These are phyloP conservation scores for Poecilia wingei DNA, from an alignment of 2,797 vertebrate species.

Conservation along the genomic window DNA sequence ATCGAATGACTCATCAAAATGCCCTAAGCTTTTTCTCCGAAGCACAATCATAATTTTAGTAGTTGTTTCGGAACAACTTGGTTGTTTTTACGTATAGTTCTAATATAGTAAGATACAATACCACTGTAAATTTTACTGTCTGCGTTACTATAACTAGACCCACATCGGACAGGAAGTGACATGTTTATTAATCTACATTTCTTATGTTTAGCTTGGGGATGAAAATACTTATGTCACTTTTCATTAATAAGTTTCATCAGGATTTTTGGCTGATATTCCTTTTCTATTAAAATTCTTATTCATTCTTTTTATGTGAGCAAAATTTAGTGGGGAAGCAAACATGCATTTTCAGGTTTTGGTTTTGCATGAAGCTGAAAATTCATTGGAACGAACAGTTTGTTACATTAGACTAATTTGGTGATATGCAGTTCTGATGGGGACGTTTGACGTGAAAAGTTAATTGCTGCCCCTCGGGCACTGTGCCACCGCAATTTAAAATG, in stretches of 20 bases:
- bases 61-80: not conserved
- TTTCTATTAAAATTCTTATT: not conserved
- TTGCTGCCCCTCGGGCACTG: not conserved
- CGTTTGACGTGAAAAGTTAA: not conserved
- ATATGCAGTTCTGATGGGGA: not conserved
- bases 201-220: not conserved
- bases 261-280: not conserved
- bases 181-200: not conserved
- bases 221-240: not conserved
- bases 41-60: not conserved
- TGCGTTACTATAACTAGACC: not conserved
- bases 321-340: not conserved
- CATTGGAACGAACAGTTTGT: not conserved
- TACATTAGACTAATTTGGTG: constrained; percentile 1
- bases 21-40: not conserved
- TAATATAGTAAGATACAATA: not conserved
- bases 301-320: not conserved
- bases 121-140: not conserved
- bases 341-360: not conserved
- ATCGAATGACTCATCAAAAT: not conserved
- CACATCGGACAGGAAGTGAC: not conserved
- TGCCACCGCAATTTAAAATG: not conserved
- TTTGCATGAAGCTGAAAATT: not conserved
- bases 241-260: not conserved
- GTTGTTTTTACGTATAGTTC: not conserved